A percentile compares a stretch with the other conserved stretches of the same genome.
Conservation (phyloP, 2,113 vertebrate species). For the Cebus imitator region DNA sequence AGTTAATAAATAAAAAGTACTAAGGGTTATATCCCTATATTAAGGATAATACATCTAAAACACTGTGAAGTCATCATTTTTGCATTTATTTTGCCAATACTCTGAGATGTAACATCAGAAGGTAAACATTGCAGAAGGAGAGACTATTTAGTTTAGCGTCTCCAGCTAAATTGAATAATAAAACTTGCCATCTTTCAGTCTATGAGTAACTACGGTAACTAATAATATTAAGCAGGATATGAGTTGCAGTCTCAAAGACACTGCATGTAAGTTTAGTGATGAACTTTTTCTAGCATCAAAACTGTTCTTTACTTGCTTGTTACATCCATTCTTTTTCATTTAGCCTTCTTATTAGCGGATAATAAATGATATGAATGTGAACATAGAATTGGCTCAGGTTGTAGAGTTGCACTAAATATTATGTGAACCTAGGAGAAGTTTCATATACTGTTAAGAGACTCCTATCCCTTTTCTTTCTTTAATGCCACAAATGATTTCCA, state of each 20-base stretch:
- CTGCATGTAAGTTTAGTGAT: neutral
- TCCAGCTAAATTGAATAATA: neutral
- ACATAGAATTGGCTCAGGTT: slow-evolving; percentile 61
- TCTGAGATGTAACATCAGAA: neutral
- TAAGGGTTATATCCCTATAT: neutral
- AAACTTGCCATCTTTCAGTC: neutral
- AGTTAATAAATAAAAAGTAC: neutral
- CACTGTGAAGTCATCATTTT: neutral
- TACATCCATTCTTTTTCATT: slow-evolving; percentile 54
- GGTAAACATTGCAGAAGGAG: neutral
- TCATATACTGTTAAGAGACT: slow-evolving; percentile 33
- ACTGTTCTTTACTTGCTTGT: slow-evolving; percentile 11
- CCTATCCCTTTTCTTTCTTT: slow-evolving; percentile 20
- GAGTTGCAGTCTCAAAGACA: neutral
- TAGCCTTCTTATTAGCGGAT: neutral
- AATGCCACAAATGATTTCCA: slow-evolving; percentile 73
- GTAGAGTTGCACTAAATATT: slow-evolving; percentile 31
- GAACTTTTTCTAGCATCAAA: slow-evolving; percentile 15
- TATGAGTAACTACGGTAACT: neutral
- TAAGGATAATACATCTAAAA: neutral
- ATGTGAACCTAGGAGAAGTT: slow-evolving; percentile 23
- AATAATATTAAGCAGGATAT: neutral
- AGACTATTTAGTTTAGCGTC: neutral
- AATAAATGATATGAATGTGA: slow-evolving; percentile 57
- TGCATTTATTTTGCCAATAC: neutral